A percentile compares a stretch with the other conserved stretches of the same genome.
Evolutionary conservation across 2,888 invertebrate genomes (phyloP).

Genomic region (Sepiola atlantica): DNA sequence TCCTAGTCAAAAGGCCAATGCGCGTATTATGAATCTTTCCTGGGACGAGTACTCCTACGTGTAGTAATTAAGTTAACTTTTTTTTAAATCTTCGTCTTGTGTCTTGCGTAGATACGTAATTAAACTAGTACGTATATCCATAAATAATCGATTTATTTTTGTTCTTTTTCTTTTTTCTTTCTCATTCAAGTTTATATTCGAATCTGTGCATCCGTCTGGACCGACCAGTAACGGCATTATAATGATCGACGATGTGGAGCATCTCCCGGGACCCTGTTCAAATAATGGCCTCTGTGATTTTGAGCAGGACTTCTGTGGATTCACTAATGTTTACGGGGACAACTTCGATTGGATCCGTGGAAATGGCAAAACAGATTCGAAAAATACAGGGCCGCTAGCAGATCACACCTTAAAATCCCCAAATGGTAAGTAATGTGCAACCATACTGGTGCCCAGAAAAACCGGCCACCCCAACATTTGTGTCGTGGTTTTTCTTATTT

Average conservation of each 20-base stretch:
- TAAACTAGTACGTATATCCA: too few species aligned
- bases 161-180: background rate
- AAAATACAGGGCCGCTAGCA: constrained; percentile 64
- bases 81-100: too few species aligned
- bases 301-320: constrained; percentile 68
- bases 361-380: constrained; percentile 61
- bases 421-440: constrained; percentile 51
- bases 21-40: too few species aligned
- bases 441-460: background rate
- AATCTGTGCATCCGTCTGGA: constrained; percentile 61
- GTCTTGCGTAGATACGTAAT: too few species aligned
- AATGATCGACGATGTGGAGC: constrained; percentile 67
- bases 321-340: constrained; percentile 61
- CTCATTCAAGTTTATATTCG: constrained; percentile 63
- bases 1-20: too few species aligned
- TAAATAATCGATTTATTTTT: background rate
- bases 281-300: constrained; percentile 69
- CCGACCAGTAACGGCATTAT: constrained; percentile 61
- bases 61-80: too few species aligned
- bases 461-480: too few species aligned
- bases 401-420: constrained; percentile 68
- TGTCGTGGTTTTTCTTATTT: too few species aligned
- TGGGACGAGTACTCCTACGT: too few species aligned
- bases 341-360: constrained; percentile 70
- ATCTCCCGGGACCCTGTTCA: constrained; percentile 62